A percentile compares a stretch with the other conserved stretches of the same genome.
Evolutionary conservation across 2,888 invertebrate species (phyloP).

Genomic region (Apodemia mormo): DNA sequence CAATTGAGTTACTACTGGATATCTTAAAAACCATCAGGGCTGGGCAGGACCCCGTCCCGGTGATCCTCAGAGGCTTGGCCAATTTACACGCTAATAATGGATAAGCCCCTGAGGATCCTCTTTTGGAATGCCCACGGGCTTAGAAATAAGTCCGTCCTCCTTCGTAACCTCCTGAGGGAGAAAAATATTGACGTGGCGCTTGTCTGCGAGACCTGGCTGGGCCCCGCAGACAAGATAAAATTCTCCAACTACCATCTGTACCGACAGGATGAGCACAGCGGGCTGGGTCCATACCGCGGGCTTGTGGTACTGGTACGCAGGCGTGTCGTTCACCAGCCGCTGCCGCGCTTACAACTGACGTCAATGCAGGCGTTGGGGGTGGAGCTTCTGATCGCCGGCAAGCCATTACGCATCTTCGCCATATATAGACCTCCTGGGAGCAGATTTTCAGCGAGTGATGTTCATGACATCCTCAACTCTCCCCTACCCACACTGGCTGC

Average conservation of each 20-base stretch:
- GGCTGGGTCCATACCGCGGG: neutral
- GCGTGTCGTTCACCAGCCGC: neutral
- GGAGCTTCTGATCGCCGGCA: neutral
- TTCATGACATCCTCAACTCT: neutral
- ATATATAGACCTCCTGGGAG: neutral
- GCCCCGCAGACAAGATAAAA: neutral
- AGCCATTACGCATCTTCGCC: neutral
- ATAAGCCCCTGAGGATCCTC: neutral
- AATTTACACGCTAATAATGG: neutral
- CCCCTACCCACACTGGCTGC: neutral
- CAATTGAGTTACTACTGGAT: neutral
- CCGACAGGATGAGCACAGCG: neutral
- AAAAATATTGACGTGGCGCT: neutral
- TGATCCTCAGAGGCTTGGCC: neutral
- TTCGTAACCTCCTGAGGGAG: neutral
- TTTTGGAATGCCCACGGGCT: neutral
- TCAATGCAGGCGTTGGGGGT: slow-evolving; percentile 2
- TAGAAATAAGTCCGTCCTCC: neutral
- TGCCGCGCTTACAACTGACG: neutral
- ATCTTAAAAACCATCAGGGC: neutral
- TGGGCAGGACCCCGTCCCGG: neutral
- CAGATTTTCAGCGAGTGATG: neutral
- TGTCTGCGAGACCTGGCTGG: no score
- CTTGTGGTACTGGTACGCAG: neutral
- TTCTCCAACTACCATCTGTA: neutral